Conservation (phyloP, 2,113 vertebrate species). For the Aegotheles bennettii region DNA sequence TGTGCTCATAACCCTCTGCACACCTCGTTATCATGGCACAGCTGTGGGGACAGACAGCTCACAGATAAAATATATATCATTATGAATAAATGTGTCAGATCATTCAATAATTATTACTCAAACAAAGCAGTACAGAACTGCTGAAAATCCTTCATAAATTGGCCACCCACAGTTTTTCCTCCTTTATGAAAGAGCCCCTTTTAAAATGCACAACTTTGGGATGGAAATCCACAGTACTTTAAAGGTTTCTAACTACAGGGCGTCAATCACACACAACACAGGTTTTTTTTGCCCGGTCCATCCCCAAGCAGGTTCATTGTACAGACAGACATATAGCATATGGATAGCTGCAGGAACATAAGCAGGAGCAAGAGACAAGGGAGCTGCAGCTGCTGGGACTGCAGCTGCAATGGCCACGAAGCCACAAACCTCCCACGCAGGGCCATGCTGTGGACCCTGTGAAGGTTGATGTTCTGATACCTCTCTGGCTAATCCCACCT, state of each 20-base stretch:
- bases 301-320: neutral
- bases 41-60: neutral
- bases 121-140: neutral
- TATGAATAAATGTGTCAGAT: slow-evolving; percentile 24
- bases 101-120: neutral
- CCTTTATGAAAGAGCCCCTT: neutral
- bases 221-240: neutral
- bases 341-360: neutral
- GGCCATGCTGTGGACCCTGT: neutral
- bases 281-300: neutral
- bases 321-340: neutral
- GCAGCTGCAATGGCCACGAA: neutral
- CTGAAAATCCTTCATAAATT: neutral
- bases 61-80: neutral
- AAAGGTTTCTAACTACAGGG: neutral
- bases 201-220: neutral
- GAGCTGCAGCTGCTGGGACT: neutral
- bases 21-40: neutral
- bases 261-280: neutral
- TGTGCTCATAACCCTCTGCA: neutral
- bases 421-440: fast-evolving
- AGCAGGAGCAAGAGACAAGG: neutral
- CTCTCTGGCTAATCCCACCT: neutral
- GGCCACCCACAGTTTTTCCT: neutral
- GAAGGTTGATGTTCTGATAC: neutral